Conservation (phyloP, 2,113 vertebrate genomes). For the Mirza zaza region DNA sequence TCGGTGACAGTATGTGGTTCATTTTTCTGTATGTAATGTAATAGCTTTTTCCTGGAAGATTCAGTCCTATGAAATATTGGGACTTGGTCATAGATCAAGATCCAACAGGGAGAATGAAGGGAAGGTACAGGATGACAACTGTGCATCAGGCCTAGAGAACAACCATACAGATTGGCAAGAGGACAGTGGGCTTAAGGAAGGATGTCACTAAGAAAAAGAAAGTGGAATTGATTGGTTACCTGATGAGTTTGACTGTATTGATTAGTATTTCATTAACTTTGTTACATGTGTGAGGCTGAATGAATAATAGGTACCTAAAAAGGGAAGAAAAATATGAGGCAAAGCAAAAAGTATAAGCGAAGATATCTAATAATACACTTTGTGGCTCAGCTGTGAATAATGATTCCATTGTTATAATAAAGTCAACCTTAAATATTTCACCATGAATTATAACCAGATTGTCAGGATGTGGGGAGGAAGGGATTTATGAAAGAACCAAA, state of each 20-base stretch:
- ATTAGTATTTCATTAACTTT: neutral
- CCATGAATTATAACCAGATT: neutral
- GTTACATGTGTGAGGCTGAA: neutral
- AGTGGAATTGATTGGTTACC: neutral
- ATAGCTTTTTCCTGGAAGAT: neutral
- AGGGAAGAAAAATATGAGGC: neutral
- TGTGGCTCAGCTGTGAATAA: neutral
- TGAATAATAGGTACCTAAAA: neutral
- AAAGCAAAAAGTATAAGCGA: neutral
- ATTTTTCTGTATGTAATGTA: neutral
- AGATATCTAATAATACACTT: neutral
- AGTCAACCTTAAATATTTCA: neutral
- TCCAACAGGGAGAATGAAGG: neutral
- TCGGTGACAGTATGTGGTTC: neutral
- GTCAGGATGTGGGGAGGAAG: neutral
- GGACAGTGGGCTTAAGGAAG: neutral
- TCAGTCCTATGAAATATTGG: neutral
- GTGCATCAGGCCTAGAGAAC: neutral
- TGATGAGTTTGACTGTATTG: neutral
- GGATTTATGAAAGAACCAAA: neutral
- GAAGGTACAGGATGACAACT: neutral
- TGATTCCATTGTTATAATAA: neutral
- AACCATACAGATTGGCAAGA: neutral
- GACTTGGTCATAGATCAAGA: neutral
- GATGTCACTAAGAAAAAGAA: neutral